phyloP scores from a whole-genome alignment of 2,888 invertebrate genomes.

The Eudasyphora cyanicolor region DNA sequence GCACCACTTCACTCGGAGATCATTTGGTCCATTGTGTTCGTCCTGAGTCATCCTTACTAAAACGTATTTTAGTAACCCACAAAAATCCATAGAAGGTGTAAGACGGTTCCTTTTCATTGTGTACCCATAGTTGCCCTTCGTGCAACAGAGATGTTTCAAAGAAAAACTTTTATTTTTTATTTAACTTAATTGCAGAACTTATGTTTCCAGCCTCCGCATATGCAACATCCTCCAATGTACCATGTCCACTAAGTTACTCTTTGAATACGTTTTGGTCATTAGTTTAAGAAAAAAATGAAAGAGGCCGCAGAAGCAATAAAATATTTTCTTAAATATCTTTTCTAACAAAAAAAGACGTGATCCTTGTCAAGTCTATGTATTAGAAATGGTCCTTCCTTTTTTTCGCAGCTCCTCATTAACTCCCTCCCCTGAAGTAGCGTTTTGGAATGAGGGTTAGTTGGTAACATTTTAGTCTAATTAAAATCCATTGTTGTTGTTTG shows the following conservation, averaged over 20 bases:
- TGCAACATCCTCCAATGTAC: slow-evolving; percentile 7
- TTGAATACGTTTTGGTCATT: slow-evolving; percentile 43
- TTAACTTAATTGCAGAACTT: no score
- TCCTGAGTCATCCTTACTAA: no score
- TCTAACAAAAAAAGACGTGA: not conserved
- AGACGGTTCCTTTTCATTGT: no score
- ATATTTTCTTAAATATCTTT: not conserved
- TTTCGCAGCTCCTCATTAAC: not conserved
- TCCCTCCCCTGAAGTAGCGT: not conserved
- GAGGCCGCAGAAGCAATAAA: slow-evolving; percentile 14
- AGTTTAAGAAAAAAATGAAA: slow-evolving; percentile 28
- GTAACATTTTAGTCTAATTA: slow-evolving; percentile 58
- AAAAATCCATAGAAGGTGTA: no score
- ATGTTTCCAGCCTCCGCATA: no score
- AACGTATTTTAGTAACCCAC: no score
- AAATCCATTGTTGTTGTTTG: slow-evolving; percentile 62
- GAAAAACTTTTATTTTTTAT: no score
- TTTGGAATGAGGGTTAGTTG: not conserved
- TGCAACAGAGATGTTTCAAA: no score
- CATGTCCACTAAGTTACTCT: not conserved
- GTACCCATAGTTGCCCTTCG: no score
- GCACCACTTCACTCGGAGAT: no score
- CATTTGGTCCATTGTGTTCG: no score
- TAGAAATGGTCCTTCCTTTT: slow-evolving; percentile 26
- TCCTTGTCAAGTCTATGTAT: slow-evolving; percentile 47